phyloP scores from a whole-genome alignment of 2,113 vertebrate species.

The Plectropomus leopardus region DNA sequence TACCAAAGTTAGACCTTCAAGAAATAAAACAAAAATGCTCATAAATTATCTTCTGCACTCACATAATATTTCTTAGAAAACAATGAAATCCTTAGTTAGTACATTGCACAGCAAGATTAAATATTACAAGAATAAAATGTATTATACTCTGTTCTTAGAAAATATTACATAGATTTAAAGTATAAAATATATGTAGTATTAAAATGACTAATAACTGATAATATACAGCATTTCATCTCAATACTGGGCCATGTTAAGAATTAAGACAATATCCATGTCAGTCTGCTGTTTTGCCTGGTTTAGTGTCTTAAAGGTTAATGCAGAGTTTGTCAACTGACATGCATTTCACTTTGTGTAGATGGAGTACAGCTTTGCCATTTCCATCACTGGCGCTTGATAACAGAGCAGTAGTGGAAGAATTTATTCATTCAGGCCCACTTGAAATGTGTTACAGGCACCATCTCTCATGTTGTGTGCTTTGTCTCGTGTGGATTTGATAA shows the following conservation, averaged over 20 bases:
- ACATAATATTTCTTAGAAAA: neutral
- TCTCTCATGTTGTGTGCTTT: slow-evolving; percentile 5
- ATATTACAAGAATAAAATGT: neutral
- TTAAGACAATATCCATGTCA: neutral
- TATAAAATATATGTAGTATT: no score
- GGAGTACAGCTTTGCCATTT: neutral
- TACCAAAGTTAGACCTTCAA: neutral
- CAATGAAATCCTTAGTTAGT: neutral
- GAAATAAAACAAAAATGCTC: neutral
- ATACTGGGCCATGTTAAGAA: neutral
- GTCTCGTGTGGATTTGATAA: slow-evolving; percentile 42
- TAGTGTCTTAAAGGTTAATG: no score
- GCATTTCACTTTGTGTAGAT: neutral
- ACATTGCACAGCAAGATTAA: no score
- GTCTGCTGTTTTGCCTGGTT: neutral
- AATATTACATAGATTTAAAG: neutral
- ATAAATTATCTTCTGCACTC: neutral
- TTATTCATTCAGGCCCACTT: neutral
- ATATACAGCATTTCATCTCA: neutral
- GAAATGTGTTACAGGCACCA: neutral
- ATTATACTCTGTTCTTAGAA: neutral
- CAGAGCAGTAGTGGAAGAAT: slow-evolving; percentile 17
- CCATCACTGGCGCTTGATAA: neutral
- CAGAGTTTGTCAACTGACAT: neutral
- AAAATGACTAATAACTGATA: neutral